Conservation (phyloP, 2,113 vertebrate species). For the Nymphicus hollandicus region DNA sequence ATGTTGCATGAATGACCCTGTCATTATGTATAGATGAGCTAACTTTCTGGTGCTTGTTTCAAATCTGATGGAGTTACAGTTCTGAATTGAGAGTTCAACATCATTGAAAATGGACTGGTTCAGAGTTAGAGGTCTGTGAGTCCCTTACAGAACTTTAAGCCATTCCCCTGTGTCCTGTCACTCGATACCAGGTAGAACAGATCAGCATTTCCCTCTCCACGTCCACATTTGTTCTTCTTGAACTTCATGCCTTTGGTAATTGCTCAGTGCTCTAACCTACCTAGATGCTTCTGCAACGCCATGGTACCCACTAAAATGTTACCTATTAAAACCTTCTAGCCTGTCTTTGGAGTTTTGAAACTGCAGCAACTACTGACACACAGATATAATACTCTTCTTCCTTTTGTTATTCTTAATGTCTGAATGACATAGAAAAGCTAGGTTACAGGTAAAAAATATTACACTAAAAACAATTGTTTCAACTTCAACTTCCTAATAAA, state of each 20-base stretch:
- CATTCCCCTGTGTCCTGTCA: fast-evolving
- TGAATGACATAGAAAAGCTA: not conserved
- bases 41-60: not conserved
- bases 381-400: not conserved
- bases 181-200: not conserved
- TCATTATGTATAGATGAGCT: fast-evolving
- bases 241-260: not conserved
- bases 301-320: not conserved
- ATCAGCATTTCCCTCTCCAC: not conserved
- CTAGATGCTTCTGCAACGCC: not conserved
- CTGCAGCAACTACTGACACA: not conserved
- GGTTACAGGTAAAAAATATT: not conserved
- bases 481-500: not conserved
- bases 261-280: not conserved
- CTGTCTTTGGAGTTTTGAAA: not conserved
- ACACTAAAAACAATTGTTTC: not conserved
- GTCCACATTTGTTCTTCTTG: not conserved
- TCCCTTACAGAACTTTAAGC: not conserved
- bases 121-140: not conserved
- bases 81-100: not conserved
- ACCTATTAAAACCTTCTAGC: not conserved
- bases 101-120: not conserved
- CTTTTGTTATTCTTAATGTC: not conserved
- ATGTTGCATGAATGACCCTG: not conserved
- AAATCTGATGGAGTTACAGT: not conserved